Conservation (phyloP, 2,113 vertebrate species). For the Mellivora capensis region DNA sequence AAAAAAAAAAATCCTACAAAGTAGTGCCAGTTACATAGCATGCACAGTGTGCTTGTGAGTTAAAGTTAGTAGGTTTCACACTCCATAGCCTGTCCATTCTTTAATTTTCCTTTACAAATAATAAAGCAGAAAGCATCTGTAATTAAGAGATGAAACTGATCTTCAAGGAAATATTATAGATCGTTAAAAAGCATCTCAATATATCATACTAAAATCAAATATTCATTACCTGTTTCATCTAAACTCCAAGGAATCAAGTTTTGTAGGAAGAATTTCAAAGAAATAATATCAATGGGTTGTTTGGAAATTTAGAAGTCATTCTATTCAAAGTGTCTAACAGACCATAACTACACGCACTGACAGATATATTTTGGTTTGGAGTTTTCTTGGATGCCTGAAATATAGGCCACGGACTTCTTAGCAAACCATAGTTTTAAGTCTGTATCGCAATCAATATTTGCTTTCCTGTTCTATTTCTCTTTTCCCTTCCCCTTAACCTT, state of each 20-base stretch:
- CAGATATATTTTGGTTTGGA: background rate
- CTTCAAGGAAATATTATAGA: background rate
- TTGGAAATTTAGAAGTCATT: background rate
- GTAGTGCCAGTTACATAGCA: background rate
- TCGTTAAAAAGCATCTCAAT: background rate
- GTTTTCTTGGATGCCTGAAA: background rate
- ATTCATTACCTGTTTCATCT: constrained; percentile 10
- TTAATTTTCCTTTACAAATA: background rate
- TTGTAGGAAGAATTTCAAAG: background rate
- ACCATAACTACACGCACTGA: background rate
- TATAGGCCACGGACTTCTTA: background rate
- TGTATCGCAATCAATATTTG: background rate
- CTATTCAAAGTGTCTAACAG: background rate
- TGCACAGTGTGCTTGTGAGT: background rate
- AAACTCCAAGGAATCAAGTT: background rate
- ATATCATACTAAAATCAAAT: background rate
- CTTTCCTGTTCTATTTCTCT: background rate
- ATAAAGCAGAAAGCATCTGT: background rate
- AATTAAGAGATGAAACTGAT: background rate
- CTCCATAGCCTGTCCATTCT: background rate
- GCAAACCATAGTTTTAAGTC: background rate
- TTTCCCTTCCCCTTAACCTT: constrained; percentile 1
- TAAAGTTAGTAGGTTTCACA: background rate
- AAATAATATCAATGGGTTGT: background rate
- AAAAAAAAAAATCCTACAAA: background rate